Evolutionary conservation across 2,888 invertebrate genomes (phyloP), one percentile per base, ranked within the genome.

Genomic region (Sepioteuthis lessoniana): DNA sequence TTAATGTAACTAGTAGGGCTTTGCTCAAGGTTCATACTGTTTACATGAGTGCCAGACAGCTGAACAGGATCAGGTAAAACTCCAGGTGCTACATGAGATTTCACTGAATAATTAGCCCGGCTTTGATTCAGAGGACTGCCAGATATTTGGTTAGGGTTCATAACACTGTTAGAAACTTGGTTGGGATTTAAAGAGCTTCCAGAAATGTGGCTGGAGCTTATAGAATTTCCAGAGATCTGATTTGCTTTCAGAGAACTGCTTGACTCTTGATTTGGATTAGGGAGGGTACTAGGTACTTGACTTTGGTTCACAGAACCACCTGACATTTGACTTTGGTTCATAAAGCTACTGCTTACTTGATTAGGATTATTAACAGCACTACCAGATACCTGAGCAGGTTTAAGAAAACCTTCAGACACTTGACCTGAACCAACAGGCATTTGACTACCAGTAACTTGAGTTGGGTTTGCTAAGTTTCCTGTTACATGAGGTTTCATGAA

Each of bases 171-270:
- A 47, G 92, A 47, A 8, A 47, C 92, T 47, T 37, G 92, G 42
- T 19, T n/a, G 47, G n/a, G 31, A 47, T 42, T 92, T 42, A 46
- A n/a, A 92, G n/a, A 47, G n/a, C 92, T 92, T 42, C n/a, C 42
- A 47, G 92, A 47, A 47, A 92, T 47, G 37, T 92, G 92, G 38
- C 47, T 47, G 35, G 92, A 42, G n/a, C 47, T 92, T 92, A 92
- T 47, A 92, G 92, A 92, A 92, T 38, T 92, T 46, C 92, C 92
- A 92, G 42, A 92, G 28, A 92, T 47, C 42, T 92, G 42, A 47
- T 35, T 47, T n/a, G 28, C 31, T 92, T 92, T 92, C 13, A 92
- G n/a, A 47, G 47, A n/a, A 92, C n/a, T 92, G 31, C 92, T 47
- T n/a, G 92, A 46, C 31, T 19, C 47, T 25, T 42, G 47, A 92